These are phyloP conservation scores for Hemistola chrysoprasaria DNA, from an alignment of 2,888 invertebrate species.

Conservation along the genomic window DNA sequence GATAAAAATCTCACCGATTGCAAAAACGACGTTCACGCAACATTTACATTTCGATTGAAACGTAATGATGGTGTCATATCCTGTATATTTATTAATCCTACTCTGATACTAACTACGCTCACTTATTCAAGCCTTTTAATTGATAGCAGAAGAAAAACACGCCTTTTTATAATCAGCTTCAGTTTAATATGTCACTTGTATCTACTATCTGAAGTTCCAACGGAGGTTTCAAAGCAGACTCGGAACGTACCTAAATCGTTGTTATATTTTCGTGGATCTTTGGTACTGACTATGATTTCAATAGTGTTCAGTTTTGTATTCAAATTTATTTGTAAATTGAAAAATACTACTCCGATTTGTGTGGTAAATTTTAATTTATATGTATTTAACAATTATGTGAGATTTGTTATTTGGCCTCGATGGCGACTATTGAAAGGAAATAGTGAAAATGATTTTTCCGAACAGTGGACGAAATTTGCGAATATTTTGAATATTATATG, in stretches of 20 bases:
- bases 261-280: slow-evolving; percentile 27
- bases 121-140: slow-evolving; percentile 24
- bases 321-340: slow-evolving; percentile 9
- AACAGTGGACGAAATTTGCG: no score
- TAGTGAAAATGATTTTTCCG: no score
- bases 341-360: slow-evolving; percentile 2
- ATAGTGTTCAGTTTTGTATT: slow-evolving; percentile 14
- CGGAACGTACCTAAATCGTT: slow-evolving; percentile 26
- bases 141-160: slow-evolving; percentile 16
- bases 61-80: slow-evolving; percentile 24
- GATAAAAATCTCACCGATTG: slow-evolving; percentile 6
- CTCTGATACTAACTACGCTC: slow-evolving; percentile 23
- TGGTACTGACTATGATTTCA: slow-evolving; percentile 19
- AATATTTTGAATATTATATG: no score
- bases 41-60: slow-evolving; percentile 21
- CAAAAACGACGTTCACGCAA: slow-evolving; percentile 14
- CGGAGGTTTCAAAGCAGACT: slow-evolving; percentile 26
- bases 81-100: slow-evolving; percentile 28
- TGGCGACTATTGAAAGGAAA: no score
- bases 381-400: no score
- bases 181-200: slow-evolving; percentile 31
- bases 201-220: slow-evolving; percentile 20
- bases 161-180: slow-evolving; percentile 26
- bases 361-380: no score
- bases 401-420: no score